phyloP scores from a whole-genome alignment of 2,888 invertebrate species.

The Asteroscopus sphinx region DNA sequence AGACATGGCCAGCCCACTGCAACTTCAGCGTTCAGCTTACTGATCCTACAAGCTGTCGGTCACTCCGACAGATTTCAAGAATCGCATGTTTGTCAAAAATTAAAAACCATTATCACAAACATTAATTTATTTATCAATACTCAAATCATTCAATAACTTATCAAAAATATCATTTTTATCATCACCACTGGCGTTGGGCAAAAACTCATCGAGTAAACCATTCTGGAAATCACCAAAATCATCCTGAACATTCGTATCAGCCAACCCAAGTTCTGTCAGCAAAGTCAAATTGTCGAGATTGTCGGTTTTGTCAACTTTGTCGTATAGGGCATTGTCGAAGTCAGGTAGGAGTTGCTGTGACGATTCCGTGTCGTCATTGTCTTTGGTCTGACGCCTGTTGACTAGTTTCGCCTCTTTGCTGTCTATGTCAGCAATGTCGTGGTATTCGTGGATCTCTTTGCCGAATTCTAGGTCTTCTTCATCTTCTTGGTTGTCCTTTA shows the following conservation, averaged over 20 bases:
- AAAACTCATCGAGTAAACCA: slow-evolving; percentile 75
- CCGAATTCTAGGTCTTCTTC: slow-evolving; percentile 89
- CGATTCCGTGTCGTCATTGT: slow-evolving; percentile 76
- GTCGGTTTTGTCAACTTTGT: slow-evolving; percentile 61
- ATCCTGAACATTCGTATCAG: slow-evolving; percentile 79
- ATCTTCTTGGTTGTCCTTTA: slow-evolving; percentile 75
- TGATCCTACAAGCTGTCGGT: too few species aligned
- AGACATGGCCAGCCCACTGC: too few species aligned
- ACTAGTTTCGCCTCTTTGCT: slow-evolving; percentile 80
- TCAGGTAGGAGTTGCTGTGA: slow-evolving; percentile 79
- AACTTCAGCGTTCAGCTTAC: too few species aligned
- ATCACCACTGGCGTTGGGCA: slow-evolving; percentile 62
- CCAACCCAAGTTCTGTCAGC: slow-evolving; percentile 89
- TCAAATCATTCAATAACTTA: slow-evolving; percentile 80
- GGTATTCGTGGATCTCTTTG: slow-evolving; percentile 85
- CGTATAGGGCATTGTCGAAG: slow-evolving; percentile 64
- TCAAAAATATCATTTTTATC: slow-evolving; percentile 82
- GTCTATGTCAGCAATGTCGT: slow-evolving; percentile 78
- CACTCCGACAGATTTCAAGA: too few species aligned
- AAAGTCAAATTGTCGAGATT: slow-evolving; percentile 80
- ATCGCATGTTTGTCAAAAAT: background rate
- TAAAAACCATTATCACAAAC: background rate
- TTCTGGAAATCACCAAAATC: slow-evolving; percentile 87
- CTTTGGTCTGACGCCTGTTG: slow-evolving; percentile 77
- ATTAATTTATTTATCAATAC: slow-evolving; percentile 68